Evolutionary conservation across 2,888 invertebrate genomes (phyloP), one percentile per base, ranked within the genome.

Genomic region (Caenorhabditis sp.): DNA sequence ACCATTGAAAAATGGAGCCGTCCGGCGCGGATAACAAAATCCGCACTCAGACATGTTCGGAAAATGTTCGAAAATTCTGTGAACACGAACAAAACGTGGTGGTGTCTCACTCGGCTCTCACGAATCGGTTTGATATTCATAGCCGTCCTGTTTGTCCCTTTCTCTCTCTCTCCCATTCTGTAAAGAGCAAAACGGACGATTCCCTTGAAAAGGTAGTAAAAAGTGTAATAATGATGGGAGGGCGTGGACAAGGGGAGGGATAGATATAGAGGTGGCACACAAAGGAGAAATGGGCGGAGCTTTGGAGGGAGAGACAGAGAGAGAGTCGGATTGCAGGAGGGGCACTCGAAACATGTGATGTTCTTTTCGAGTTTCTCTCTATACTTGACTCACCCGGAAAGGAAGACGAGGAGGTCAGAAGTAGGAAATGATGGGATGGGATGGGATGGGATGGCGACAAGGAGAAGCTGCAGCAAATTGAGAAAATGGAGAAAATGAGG

Each of bases 271-370:
- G 58, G 55, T 26, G 28, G 55, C 56, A 32, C 28, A 56, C 28
- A 11, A 58, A 58, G 37, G 58, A 5, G 50, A 40, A 40, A 47
- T 47, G 60, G 60, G 60, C 60, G 60, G 37, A 15, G 60, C 60
- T 13, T 60, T 37, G 2, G 26, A n/a, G n/a, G n/a, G n/a, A n/a
- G n/a, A n/a, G n/a, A n/a, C n/a, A n/a, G n/a, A n/a, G n/a, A 37
- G 60, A 60, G 60, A 60, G 60, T 60, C 60, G 60, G 60, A 60
- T 60, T 60, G 60, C 60, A 60, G 37, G 37, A 58, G 37, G n/a
- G 26, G 60, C 60, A 24, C 56, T 56, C 56, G 56, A 56, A 56
- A 56, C 56, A 56, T 56, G 56, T 56, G 56, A 56, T 56, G 56
- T 56, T 56, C 55, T 28, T 8, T 28, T 13, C 28, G n/a, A n/a